Evolutionary conservation across 2,888 invertebrate genomes (phyloP), one percentile per base, ranked within the genome.

Genomic region (Notocelia uddmanniana): DNA sequence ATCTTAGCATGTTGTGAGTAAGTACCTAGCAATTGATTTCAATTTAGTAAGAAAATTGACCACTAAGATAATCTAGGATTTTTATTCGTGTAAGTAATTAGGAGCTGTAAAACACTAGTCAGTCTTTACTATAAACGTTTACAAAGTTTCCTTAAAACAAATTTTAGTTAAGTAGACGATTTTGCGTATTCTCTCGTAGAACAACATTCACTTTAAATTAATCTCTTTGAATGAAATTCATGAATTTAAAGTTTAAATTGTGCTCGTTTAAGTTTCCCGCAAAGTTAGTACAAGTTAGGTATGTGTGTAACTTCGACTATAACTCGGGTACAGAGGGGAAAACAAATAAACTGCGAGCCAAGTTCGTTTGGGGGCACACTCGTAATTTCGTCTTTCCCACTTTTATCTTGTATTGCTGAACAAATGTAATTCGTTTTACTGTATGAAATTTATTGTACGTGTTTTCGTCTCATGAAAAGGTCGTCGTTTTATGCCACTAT

Each of bases 211-310:
- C 68, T 60, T 68, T 64, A 68, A 74, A 75, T 75, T 76, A 67
- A 66, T 73, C 64, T 59, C 73, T 71, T 74, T 77, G 74, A 77
- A 79, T 79, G 78, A 79, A 81, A 80, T 79, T 76, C 76, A 79
- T 79, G 76, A 80, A 80, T 78, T 79, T 76, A 79, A 81, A 83
- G 76, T 83, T 83, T 78, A 82, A 80, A 82, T 83, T 82, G 81
- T 75, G 76, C 77, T 74, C 76, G 79, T 80, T 83, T 78, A 81
- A 82, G 80, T 82, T 82, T 50, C 74, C 70, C 63, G 73, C 74
- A 63, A 79, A 82, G 82, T 82, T 81, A 66, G 57, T 67, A 62
- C 74, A 75, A 78, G 77, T 76, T 80, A 78, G 79, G 78, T 79
- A 76, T 76, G 80, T 78, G 73, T 75, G 62, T 68, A 67, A 67